A percentile compares a stretch with the other conserved stretches of the same genome.
Conservation (phyloP, 2,888 invertebrate genomes). For the Andrena marginata region DNA sequence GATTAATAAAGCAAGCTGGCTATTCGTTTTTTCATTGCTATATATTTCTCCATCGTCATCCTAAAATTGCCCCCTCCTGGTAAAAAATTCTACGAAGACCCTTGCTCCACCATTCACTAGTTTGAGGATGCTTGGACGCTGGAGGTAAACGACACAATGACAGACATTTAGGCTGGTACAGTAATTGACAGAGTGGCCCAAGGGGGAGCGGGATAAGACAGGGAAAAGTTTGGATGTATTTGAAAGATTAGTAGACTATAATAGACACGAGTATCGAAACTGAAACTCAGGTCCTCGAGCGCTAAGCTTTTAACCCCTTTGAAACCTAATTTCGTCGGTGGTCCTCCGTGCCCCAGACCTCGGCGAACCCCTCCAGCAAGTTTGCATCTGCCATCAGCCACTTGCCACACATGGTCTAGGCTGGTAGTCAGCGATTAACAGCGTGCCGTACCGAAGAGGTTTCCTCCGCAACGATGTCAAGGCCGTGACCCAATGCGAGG, state of each 20-base stretch:
- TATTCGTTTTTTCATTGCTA: too few relatives aligned
- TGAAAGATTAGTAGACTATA: not conserved
- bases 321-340: slow-evolving; percentile 10
- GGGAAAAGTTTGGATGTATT: not conserved
- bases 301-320: not conserved
- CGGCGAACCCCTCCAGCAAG: slow-evolving; percentile 54
- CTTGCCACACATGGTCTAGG: slow-evolving; percentile 43
- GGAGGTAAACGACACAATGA: not conserved
- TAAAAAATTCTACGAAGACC: too few relatives aligned
- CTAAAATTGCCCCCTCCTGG: too few relatives aligned
- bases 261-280: not conserved
- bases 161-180: not conserved
- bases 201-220: not conserved
- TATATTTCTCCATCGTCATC: too few relatives aligned
- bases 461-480: slow-evolving; percentile 82
- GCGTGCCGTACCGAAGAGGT: slow-evolving; percentile 71
- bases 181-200: not conserved
- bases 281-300: not conserved
- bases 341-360: slow-evolving; percentile 28
- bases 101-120: too few relatives aligned
- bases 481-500: slow-evolving; percentile 83
- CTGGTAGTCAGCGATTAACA: slow-evolving; percentile 48
- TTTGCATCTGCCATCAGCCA: slow-evolving; percentile 47
- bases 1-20: too few relatives aligned
- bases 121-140: not conserved